phyloP scores from a whole-genome alignment of 2,113 vertebrate genomes.

The Micromys minutus region DNA sequence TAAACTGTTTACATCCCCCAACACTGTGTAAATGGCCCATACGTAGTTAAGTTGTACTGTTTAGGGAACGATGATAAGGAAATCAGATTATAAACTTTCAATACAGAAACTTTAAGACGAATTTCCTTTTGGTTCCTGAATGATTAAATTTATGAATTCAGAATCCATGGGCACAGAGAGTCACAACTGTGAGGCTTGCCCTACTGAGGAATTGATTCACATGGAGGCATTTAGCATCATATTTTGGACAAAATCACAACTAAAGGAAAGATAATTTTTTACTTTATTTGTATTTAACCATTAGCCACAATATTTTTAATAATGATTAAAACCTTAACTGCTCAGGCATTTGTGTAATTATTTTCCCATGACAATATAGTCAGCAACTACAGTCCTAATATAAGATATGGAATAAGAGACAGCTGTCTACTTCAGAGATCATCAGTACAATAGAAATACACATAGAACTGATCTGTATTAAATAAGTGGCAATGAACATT shows the following conservation, averaged over 20 bases:
- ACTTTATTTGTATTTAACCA: background rate
- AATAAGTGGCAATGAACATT: background rate
- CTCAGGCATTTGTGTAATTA: background rate
- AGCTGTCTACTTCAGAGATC: background rate
- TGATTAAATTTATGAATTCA: background rate
- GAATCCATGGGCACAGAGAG: too few relatives aligned
- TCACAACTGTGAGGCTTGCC: background rate
- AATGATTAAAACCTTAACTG: background rate
- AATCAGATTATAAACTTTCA: background rate
- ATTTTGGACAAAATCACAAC: background rate
- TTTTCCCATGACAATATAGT: background rate
- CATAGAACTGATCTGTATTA: background rate
- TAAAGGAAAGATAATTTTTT: constrained; percentile 2
- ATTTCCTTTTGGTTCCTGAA: background rate
- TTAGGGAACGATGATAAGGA: background rate
- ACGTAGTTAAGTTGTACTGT: background rate
- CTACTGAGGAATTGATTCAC: background rate
- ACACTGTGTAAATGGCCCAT: background rate
- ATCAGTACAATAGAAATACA: background rate
- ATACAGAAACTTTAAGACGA: background rate
- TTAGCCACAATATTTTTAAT: background rate
- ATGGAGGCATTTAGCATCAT: background rate
- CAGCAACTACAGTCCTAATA: background rate
- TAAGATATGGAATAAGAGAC: background rate
- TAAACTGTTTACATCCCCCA: background rate